A percentile compares a stretch with the other conserved stretches of the same genome.
phyloP scores from a whole-genome alignment of 2,113 vertebrate genomes.

The Phylloscopus whistleri region DNA sequence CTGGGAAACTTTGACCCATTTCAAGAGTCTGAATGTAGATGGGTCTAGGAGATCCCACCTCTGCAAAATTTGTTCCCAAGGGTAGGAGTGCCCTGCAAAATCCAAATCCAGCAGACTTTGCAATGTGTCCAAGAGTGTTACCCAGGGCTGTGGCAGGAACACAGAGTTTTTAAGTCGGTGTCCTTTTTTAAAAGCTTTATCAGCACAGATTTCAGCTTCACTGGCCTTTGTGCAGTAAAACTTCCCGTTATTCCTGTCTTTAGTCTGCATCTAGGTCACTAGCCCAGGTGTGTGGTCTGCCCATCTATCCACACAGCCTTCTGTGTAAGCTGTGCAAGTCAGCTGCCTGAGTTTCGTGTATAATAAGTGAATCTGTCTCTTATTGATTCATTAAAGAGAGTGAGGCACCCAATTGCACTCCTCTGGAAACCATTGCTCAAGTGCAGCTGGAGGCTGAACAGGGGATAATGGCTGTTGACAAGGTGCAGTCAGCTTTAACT shows the following conservation, averaged over 20 bases:
- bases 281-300: not conserved
- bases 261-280: not conserved
- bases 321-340: not conserved
- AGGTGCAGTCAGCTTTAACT: not conserved
- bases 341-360: not conserved
- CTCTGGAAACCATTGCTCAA: not conserved
- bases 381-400: not conserved
- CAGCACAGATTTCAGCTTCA: not conserved
- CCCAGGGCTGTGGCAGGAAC: not conserved
- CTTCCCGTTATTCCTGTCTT: not conserved
- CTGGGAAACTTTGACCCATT: not conserved
- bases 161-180: not conserved
- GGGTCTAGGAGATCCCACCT: not conserved
- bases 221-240: not conserved
- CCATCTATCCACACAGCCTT: not conserved
- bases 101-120: not conserved
- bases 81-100: not conserved
- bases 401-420: not conserved
- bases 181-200: not conserved
- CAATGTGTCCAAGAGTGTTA: not conserved
- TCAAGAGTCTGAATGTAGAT: not conserved
- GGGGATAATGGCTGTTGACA: not conserved
- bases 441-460: not conserved
- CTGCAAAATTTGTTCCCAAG: not conserved
- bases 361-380: not conserved